phyloP scores from a whole-genome alignment of 2,113 vertebrate genomes.

The Myrmophylax atrothorax region DNA sequence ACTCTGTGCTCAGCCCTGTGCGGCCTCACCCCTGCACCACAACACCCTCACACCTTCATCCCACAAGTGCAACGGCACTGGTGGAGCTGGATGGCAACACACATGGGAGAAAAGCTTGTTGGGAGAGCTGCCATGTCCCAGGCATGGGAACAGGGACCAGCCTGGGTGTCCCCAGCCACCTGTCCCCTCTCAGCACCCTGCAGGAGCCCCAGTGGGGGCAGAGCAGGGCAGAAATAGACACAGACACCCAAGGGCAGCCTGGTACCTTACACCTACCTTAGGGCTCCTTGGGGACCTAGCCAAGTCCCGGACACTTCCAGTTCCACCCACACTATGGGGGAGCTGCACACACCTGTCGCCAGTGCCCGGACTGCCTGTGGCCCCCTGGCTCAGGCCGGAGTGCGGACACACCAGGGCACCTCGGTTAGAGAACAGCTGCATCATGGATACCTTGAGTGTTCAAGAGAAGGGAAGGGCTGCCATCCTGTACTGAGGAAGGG shows the following conservation, averaged over 20 bases:
- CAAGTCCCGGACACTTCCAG: fast-evolving
- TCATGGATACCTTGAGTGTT: background rate
- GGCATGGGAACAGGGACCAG: fast-evolving
- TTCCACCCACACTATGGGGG: fast-evolving
- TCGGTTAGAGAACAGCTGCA: background rate
- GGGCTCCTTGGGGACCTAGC: background rate
- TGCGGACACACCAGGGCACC: fast-evolving
- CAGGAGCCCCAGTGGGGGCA: background rate
- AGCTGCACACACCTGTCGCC: fast-evolving
- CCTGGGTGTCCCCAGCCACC: fast-evolving
- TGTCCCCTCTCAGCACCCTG: background rate
- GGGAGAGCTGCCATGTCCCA: background rate
- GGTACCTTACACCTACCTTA: background rate
- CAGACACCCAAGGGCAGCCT: background rate
- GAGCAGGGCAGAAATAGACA: background rate
- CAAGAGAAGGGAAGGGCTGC: background rate
- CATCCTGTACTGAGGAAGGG: background rate
- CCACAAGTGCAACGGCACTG: fast-evolving
- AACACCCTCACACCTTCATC: background rate
- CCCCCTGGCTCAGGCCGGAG: background rate
- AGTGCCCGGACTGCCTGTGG: fast-evolving
- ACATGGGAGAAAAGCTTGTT: background rate
- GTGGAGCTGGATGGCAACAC: fast-evolving
- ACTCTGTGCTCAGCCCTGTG: fast-evolving
- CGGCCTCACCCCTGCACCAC: background rate